Percentiles rank a stretch among this genome's conserved stretches.
Conservation (phyloP, 2,113 vertebrate genomes). For the Takifugu bimaculatus region DNA sequence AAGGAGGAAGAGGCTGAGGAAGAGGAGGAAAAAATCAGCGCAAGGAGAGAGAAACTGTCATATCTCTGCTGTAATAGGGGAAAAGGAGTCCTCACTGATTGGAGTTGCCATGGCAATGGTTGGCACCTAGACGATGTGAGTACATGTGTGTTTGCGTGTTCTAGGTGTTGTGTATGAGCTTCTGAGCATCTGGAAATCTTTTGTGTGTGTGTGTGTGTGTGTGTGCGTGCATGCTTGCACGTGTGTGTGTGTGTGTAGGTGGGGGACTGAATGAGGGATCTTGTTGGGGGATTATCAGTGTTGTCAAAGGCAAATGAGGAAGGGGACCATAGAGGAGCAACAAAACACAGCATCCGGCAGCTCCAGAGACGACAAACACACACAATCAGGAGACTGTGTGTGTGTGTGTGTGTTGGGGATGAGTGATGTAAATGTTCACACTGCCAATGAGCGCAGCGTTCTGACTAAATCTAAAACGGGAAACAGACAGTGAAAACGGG, state of each 20-base stretch:
- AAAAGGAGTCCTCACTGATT: constrained; percentile 64
- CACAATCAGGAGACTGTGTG: constrained; percentile 17
- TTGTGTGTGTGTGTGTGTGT: constrained; percentile 10
- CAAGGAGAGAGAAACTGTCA: constrained; percentile 55
- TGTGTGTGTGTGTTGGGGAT: not conserved
- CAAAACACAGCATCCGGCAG: constrained; percentile 7
- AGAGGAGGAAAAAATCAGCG: constrained; percentile 14
- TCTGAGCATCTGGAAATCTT: constrained; percentile 47
- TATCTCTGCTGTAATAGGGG: constrained; percentile 55
- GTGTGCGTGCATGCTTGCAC: not conserved
- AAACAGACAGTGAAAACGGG: not conserved
- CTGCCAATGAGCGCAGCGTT: not conserved
- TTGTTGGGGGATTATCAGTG: constrained; percentile 59
- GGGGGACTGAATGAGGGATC: constrained; percentile 41
- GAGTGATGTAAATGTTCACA: constrained; percentile 9
- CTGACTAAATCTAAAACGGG: constrained; percentile 1
- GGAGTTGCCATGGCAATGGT: constrained; percentile 66
- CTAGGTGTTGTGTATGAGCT: constrained; percentile 22
- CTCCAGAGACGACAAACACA: constrained; percentile 32
- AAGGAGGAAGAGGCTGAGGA: not conserved
- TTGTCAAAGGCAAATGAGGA: constrained; percentile 55
- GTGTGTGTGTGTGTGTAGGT: constrained; percentile 12
- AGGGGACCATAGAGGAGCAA: constrained; percentile 33
- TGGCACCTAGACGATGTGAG: constrained; percentile 47
- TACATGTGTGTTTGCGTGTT: constrained; percentile 31